Percentiles rank a stretch among this genome's conserved stretches.
Evolutionary conservation across 2,113 vertebrate species (phyloP).

Genomic region (Electrona antarctica): DNA sequence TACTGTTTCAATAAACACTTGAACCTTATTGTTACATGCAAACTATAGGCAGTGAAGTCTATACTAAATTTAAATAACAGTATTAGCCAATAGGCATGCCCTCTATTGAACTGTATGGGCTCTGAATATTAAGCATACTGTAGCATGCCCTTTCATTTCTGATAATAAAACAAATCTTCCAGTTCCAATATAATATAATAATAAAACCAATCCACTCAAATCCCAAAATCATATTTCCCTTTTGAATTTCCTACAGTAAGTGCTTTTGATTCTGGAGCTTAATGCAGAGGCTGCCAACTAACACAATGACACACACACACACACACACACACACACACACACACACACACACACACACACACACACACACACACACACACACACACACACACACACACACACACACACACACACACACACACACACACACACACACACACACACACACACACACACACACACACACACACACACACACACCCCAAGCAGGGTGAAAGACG

Average conservation of each 20-base stretch:
- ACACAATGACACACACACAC: too few relatives aligned
- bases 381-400: conserved; percentile 7
- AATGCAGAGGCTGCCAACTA: too few relatives aligned
- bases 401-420: background rate
- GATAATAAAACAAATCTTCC: background rate
- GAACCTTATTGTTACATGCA: background rate
- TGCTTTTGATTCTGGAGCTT: background rate
- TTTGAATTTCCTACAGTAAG: conserved; percentile 11
- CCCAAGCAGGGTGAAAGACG: background rate
- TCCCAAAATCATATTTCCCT: conserved; percentile 36
- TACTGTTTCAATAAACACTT: background rate
- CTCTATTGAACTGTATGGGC: background rate
- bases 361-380: conserved; percentile 6
- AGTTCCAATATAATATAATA: background rate
- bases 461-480: conserved; percentile 2
- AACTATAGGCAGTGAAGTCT: background rate
- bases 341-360: background rate
- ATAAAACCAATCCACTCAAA: conserved; percentile 27
- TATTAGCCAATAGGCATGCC: too few relatives aligned
- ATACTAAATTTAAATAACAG: background rate
- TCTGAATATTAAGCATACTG: background rate
- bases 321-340: too few relatives aligned
- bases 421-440: background rate
- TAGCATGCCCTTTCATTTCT: background rate
- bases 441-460: conserved; percentile 13